phyloP scores from a whole-genome alignment of 2,888 invertebrate species.

The Gibbula magus region DNA sequence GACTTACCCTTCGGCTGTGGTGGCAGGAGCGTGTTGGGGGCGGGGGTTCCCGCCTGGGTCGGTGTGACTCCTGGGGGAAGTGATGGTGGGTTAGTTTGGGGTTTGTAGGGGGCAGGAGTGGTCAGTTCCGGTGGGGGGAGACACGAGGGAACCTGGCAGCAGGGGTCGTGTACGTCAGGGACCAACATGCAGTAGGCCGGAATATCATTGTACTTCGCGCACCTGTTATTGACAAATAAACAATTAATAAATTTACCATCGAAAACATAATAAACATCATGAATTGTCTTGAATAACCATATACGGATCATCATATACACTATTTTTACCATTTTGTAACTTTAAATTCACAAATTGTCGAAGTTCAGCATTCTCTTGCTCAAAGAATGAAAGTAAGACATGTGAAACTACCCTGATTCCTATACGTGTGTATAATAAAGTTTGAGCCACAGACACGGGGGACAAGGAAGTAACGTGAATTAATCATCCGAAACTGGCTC shows the following conservation, averaged over 20 bases:
- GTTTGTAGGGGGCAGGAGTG: slow-evolving; percentile 32
- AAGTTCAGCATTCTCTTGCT: too few relatives aligned
- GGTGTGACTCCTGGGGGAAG: slow-evolving; percentile 23
- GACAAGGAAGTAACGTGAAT: too few relatives aligned
- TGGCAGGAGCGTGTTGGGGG: slow-evolving; percentile 28
- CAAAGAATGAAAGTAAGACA: too few relatives aligned
- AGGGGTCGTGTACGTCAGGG: slow-evolving; percentile 57
- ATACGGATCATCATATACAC: too few relatives aligned
- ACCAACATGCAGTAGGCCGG: slow-evolving; percentile 60
- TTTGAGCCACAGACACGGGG: too few relatives aligned
- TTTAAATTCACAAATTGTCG: too few relatives aligned
- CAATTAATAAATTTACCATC: not conserved
- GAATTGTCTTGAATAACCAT: too few relatives aligned
- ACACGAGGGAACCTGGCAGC: slow-evolving; percentile 58
- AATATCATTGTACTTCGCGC: slow-evolving; percentile 53
- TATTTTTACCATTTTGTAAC: too few relatives aligned
- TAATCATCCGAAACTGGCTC: too few relatives aligned
- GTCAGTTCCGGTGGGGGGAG: slow-evolving; percentile 33
- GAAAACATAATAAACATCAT: not conserved
- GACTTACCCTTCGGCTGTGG: not conserved
- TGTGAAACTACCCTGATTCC: too few relatives aligned
- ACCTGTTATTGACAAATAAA: slow-evolving; percentile 41
- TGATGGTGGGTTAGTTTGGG: slow-evolving; percentile 10
- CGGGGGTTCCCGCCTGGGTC: slow-evolving; percentile 28
- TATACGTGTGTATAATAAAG: too few relatives aligned